These are phyloP conservation scores for Azemiops feae DNA, from an alignment of 2,113 vertebrate genomes.

Conservation along the genomic window DNA sequence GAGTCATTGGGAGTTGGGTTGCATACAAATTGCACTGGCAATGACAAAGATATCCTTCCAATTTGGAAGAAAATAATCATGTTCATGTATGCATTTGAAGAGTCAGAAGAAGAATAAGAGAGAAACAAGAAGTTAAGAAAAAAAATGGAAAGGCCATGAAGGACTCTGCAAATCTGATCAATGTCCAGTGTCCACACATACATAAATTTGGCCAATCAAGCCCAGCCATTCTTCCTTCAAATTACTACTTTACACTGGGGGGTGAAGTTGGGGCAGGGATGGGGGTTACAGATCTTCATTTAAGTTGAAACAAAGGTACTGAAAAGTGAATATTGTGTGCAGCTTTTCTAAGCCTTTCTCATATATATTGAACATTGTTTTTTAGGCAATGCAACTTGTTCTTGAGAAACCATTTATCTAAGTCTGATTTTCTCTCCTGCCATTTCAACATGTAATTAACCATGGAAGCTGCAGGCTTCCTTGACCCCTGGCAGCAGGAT, in stretches of 20 bases:
- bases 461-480: neutral
- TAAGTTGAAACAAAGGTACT: neutral
- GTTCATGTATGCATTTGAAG: neutral
- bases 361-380: neutral
- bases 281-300: neutral
- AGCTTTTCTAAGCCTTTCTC: neutral
- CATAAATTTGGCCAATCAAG: neutral
- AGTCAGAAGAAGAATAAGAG: neutral
- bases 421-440: constrained; percentile 40
- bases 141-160: neutral
- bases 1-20: neutral
- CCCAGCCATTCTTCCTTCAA: neutral
- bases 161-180: neutral
- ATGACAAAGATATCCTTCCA: neutral
- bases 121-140: neutral
- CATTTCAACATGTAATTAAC: constrained; percentile 19
- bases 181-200: neutral
- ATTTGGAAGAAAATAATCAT: neutral
- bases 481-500: neutral
- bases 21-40: neutral
- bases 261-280: neutral
- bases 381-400: constrained; percentile 17
- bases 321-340: neutral
- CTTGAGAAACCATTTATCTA: constrained; percentile 19
- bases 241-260: neutral